Evolutionary conservation across 1,140 invertebrate genomes (phyloP).

Genomic region (Macrostomum lignano): DNA sequence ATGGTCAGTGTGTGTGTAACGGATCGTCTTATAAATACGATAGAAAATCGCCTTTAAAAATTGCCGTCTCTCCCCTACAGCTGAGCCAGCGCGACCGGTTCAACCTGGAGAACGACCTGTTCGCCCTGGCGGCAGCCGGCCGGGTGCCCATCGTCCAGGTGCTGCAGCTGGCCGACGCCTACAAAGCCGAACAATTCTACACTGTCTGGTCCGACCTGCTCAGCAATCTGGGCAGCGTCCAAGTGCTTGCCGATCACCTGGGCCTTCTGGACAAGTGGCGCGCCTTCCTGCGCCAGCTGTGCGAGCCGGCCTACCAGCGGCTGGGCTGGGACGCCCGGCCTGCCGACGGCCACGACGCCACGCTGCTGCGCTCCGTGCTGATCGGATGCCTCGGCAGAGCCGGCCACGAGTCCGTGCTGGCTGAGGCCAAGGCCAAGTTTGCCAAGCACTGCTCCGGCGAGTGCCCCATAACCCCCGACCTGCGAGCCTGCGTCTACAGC

Average conservation of each 20-base stretch:
- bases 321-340: not conserved
- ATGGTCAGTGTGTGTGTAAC: too few species aligned
- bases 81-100: too few species aligned
- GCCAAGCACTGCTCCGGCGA: not conserved
- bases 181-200: not conserved
- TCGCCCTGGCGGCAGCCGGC: not conserved
- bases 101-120: too few species aligned
- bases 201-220: not conserved
- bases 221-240: not conserved
- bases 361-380: not conserved
- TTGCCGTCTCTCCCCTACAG: too few species aligned
- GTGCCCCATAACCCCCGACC: not conserved
- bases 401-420: conserved; percentile 1
- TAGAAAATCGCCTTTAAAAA: too few species aligned
- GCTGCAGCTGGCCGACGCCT: not conserved
- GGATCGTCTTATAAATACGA: too few species aligned
- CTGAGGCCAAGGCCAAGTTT: not conserved
- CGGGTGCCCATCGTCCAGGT: not conserved
- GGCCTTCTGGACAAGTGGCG: not conserved
- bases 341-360: conserved; percentile 1
- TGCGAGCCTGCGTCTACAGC: not conserved
- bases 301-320: conserved; percentile 1
- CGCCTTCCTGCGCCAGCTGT: not conserved
- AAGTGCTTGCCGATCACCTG: not conserved
- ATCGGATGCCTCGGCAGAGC: conserved; percentile 4